Percentiles rank a stretch among this genome's conserved stretches.
Evolutionary conservation across 2,797 vertebrate genomes (phyloP).

Genomic region (Melanitta fusca): DNA sequence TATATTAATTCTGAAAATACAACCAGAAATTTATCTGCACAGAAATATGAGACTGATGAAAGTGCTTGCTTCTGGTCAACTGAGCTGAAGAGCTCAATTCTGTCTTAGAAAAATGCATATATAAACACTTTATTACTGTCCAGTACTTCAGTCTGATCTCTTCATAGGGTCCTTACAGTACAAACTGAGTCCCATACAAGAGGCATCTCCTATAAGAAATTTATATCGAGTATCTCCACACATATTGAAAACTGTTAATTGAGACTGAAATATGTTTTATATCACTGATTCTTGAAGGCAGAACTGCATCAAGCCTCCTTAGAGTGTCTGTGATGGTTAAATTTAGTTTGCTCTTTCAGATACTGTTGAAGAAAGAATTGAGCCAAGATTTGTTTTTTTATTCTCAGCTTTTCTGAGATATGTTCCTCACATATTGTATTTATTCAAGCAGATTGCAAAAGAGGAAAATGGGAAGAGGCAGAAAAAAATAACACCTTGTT

Average conservation of each 20-base stretch:
- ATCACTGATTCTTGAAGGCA: neutral
- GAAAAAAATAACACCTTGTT: neutral
- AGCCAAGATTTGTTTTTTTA: neutral
- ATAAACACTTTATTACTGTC: neutral
- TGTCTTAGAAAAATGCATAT: neutral
- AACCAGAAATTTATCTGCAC: neutral
- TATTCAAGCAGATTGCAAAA: neutral
- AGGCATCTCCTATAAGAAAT: neutral
- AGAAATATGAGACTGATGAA: neutral
- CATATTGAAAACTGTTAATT: neutral
- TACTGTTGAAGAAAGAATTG: neutral
- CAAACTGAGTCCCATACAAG: rapidly evolving
- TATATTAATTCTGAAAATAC: neutral
- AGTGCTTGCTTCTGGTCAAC: neutral
- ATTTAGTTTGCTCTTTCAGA: neutral
- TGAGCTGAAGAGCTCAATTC: neutral
- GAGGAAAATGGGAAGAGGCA: neutral
- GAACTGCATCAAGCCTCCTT: neutral
- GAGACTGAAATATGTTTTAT: neutral
- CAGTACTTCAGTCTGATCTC: neutral
- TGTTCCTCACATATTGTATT: neutral
- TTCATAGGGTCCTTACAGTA: neutral
- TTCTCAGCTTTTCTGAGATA: neutral
- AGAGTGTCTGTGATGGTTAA: neutral
- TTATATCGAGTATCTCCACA: neutral